Evolutionary conservation across 1,140 invertebrate species (phyloP).

Genomic region (Physella acuta): DNA sequence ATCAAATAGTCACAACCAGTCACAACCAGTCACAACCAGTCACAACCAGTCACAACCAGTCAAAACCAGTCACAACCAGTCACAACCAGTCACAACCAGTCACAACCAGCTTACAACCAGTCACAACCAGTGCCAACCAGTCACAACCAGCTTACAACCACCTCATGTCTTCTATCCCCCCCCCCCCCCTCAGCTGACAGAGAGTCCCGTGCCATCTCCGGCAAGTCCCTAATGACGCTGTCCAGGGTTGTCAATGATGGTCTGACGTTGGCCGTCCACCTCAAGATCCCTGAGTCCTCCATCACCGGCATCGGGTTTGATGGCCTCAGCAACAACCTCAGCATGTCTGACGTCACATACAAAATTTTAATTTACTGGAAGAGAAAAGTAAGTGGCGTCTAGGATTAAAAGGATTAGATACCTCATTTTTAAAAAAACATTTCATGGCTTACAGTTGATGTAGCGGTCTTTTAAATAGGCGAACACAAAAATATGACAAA

Average conservation of each 20-base stretch:
- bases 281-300: conserved; percentile 55
- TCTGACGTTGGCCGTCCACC: conserved; percentile 55
- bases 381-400: conserved; percentile 36
- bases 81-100: no score
- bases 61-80: no score
- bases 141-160: no score
- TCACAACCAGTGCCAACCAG: no score
- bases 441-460: background rate
- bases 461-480: background rate
- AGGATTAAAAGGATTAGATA: background rate
- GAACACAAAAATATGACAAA: background rate
- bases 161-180: no score
- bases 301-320: conserved; percentile 60
- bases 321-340: conserved; percentile 53
- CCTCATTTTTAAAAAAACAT: background rate
- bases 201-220: conserved; percentile 52
- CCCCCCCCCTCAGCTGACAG: conserved; percentile 43
- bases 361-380: conserved; percentile 59
- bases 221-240: conserved; percentile 51
- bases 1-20: no score
- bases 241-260: conserved; percentile 51
- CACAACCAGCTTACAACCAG: no score
- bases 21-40: no score
- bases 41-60: no score
- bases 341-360: conserved; percentile 56